Evolutionary conservation across 2,797 vertebrate species (phyloP).

Genomic region (Hyperoplus lanceolatus): DNA sequence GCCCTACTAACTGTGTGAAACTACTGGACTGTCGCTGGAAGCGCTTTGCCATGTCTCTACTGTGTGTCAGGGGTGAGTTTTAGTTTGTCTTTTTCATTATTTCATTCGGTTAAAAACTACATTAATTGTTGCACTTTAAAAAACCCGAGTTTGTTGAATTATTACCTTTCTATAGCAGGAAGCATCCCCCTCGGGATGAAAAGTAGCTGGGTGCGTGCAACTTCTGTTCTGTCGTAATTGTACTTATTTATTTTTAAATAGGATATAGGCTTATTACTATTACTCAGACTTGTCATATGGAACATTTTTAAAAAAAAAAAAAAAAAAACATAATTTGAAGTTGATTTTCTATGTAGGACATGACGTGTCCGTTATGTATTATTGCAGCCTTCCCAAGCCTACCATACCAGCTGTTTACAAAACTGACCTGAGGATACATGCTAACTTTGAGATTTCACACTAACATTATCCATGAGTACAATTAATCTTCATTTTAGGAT

Average conservation of each 20-base stretch:
- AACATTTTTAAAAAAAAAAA: no score
- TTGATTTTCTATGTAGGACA: neutral
- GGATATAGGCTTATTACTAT: no score
- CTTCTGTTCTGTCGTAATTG: constrained; percentile 23
- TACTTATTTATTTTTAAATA: neutral
- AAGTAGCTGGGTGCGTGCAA: neutral
- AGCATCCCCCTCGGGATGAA: no score
- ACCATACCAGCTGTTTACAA: constrained; percentile 33
- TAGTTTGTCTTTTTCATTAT: neutral
- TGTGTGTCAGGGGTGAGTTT: constrained; percentile 86
- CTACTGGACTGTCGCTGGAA: constrained; percentile 60
- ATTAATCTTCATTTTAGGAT: neutral
- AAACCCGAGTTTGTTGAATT: neutral
- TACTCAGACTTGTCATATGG: rapidly evolving
- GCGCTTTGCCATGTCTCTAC: constrained; percentile 84
- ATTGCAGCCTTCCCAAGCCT: neutral
- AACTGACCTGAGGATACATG: neutral
- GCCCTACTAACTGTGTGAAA: constrained; percentile 60
- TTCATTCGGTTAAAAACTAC: rapidly evolving
- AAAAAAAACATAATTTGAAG: rapidly evolving
- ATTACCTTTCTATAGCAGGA: no score
- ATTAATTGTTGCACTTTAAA: neutral
- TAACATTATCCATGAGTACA: neutral
- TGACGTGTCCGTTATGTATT: neutral
- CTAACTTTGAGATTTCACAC: neutral